Conservation (phyloP, 2,113 vertebrate genomes). For the Callaeas wilsoni region DNA sequence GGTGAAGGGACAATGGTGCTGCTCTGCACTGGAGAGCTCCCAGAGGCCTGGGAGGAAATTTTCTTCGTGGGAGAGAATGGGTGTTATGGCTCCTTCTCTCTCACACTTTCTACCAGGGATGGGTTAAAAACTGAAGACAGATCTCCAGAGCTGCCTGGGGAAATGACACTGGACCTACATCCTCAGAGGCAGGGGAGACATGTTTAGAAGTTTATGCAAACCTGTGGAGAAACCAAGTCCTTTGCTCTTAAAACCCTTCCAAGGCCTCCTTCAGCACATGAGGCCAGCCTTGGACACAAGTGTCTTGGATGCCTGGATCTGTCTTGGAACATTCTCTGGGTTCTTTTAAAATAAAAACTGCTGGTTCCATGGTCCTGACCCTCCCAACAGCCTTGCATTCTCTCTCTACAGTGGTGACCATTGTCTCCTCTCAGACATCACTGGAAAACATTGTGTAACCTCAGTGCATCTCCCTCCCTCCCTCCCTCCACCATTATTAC, state of each 20-base stretch:
- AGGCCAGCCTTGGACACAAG: not conserved
- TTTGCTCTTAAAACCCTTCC: not conserved
- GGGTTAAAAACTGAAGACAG: not conserved
- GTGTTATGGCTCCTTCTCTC: not conserved
- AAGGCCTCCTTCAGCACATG: not conserved
- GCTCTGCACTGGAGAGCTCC: not conserved
- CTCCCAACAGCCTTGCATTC: not conserved
- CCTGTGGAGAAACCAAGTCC: not conserved
- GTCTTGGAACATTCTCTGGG: not conserved
- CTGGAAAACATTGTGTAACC: not conserved
- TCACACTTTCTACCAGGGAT: not conserved
- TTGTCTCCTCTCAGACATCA: not conserved
- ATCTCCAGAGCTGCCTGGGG: not conserved
- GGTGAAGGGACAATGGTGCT: not conserved
- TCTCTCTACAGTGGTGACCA: not conserved
- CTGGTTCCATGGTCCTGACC: not conserved
- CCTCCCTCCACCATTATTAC: too few relatives aligned
- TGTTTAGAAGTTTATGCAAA: not conserved
- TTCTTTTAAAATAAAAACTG: not conserved
- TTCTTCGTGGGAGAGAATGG: not conserved
- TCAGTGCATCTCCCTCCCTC: not conserved
- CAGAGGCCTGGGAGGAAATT: rapidly evolving
- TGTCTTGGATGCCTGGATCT: not conserved
- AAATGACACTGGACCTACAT: not conserved
- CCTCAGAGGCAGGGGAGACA: not conserved